Base-by-base conservation (phyloP, 2,888 invertebrate species). In the Rotaria macrura region DNA sequence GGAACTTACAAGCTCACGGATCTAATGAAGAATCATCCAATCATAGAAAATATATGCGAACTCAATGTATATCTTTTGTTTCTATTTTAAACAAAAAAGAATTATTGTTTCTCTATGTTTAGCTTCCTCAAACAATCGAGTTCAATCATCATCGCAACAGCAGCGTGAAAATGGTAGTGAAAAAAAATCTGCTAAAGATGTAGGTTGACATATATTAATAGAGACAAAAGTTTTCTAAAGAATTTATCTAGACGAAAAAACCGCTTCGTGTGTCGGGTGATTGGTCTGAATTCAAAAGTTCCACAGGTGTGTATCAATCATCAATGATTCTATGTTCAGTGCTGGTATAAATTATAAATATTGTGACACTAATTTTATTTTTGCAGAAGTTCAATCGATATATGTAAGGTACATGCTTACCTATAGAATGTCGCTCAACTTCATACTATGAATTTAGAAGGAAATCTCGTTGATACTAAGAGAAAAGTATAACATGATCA, bases 281-380 rank as follows among this genome's bases (percentile, higher is more conserved):
- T 79, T 79, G 79, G 79, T 79, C 79, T 79, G 79, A 79, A 79
- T 79, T 40, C 20, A 40, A 43, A 43, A 79, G 79, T 79, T 79
- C 79, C 23, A 23, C 43, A 43, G 79, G 79, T 79, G 34, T 65
- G 20, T 25, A 54, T 65, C 12, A 49, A 49, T 49, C 3, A 49
- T 9, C 3, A 49, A 49, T 17, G 49, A 14, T 47, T 47, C 6
- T 5, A 43, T 49, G 49, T 17, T 49, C 14, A 49, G 17, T 17
- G n/a, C n/a, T n/a, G n/a, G n/a, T n/a, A n/a, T n/a, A n/a, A n/a
- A n/a, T n/a, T n/a, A n/a, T n/a, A n/a, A n/a, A n/a, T n/a, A n/a
- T n/a, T n/a, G n/a, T n/a, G n/a, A n/a, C n/a, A n/a, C n/a, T n/a
- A n/a, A n/a, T n/a, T n/a, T n/a, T n/a, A n/a, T n/a, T n/a, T n/a